Base-by-base conservation (phyloP, 2,113 vertebrate genomes). In the Lepus americanus region DNA sequence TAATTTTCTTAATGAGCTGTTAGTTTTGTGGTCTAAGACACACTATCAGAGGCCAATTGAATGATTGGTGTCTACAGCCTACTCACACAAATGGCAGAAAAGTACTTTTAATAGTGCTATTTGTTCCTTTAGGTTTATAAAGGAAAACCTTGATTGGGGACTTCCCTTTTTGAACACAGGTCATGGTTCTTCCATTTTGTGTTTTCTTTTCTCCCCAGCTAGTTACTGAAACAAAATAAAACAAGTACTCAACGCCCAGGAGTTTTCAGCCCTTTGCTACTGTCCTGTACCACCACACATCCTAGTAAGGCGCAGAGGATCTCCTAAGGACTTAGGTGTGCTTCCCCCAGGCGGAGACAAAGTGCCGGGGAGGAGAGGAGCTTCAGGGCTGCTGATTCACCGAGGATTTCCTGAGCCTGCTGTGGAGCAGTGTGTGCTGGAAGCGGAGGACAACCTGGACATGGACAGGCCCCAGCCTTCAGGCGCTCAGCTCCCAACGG, bases 1-100 rank as follows among this genome's bases (percentile, higher is more conserved):
- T 89, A 83, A 96, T 95, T 94, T 87, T 67, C 63, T 93, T 94
- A 95, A 96, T 3, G 39, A 95, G 64, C 51, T 91, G 79, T 77
- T 94, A 89, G 89, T 95, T 81, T 79, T 53, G 55, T 81, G 80
- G 51, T 79, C 64, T 70, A 80, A 51, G 31, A 92, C 91, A 89
- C 61, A 70, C 23, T 33, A 10, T 83, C 76, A 72, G 44, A 77
- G 51, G 70, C 59, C 80, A 74, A 61, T 4, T 33, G 89, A 70
- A 95, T 89, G 88, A 90, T 33, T 20, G 63, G 6, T 70, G 29
- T 85, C 89, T 79, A 66, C 81, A 66, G 11, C 53, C 33, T 3
- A 1, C 6, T 87, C 49, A 31, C 33, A 33, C 9, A 74, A 73
- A 82, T n/a, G 63, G 0, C 4, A 5, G 14, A 7, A 29, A 33